Base-by-base conservation (phyloP, 2,888 invertebrate species). In the Limnephilus auricula region DNA sequence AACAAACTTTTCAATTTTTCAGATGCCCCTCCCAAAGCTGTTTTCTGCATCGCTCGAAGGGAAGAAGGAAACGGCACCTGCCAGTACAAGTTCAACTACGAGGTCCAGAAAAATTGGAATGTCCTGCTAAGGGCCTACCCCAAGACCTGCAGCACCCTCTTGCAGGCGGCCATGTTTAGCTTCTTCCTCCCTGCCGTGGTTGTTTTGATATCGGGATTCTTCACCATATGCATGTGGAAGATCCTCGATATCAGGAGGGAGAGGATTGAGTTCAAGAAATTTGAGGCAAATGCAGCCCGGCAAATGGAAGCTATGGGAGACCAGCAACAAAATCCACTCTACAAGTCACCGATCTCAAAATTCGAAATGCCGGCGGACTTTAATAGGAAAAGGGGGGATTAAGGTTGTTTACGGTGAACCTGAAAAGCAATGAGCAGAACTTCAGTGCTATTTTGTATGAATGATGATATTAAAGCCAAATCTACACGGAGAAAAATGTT, bases 301-400 rank as follows among this genome's bases (percentile, higher is more conserved):
- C 94, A 95, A 90, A 94, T 95, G 83, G 93, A 95, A 83, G 94
- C 95, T 94, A 95, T 95, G 91, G 94, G 95, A 88, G 92, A 91
- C 25, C 92, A 93, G 30, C 93, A 96, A 18, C 15, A 78, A 32
- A 97, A 97, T 94, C 97, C 97, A 0, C 93, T 97, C 92, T 97
- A 97, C 93, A 96, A 95, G 93, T 96, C 97, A n/a, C 97, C 97
- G 1, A 95, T 96, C 30, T 95, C 95, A 0, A 94, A 95, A 90
- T 97, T 96, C 93, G 94, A 94, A 92, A 95, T 97, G 92, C 97
- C 97, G 18, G 95, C 95, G 79, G 91, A 45, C 15, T 93, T 89
- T 50, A 40, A 90, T 32, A 88, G 89, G 65, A 37, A 18, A 13
- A 90, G 86, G 31, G 88, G 80, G 34, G 83, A 91, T 9, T 87